Evolutionary conservation across 1,140 invertebrate genomes (phyloP).

Genomic region (Pogonomyrmex barbatus): DNA sequence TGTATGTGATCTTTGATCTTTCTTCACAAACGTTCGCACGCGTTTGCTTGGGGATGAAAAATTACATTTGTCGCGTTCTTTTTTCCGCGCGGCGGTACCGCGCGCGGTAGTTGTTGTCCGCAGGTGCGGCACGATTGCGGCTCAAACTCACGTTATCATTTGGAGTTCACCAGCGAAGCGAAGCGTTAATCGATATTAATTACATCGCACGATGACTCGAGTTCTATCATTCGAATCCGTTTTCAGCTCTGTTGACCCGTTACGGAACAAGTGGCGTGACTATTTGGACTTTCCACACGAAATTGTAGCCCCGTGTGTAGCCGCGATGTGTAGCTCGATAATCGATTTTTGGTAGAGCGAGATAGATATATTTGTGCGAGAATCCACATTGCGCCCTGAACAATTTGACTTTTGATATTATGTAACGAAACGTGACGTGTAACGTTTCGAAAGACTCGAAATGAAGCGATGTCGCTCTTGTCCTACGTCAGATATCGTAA

Average conservation of each 20-base stretch:
- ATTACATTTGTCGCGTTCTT: not conserved
- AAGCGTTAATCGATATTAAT: slow-evolving; percentile 56
- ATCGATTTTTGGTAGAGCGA: slow-evolving; percentile 42
- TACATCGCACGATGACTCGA: slow-evolving; percentile 44
- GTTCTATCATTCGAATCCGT: slow-evolving; percentile 28
- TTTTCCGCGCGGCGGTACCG: not conserved
- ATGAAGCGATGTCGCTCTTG: not conserved
- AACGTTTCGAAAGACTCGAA: not conserved
- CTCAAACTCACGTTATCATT: not conserved
- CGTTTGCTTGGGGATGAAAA: not conserved
- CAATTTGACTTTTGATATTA: slow-evolving; percentile 43
- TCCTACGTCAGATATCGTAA: not conserved
- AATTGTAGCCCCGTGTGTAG: not conserved
- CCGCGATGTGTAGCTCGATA: slow-evolving; percentile 30
- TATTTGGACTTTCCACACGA: slow-evolving; percentile 12
- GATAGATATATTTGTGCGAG: slow-evolving; percentile 35
- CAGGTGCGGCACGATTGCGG: slow-evolving; percentile 3
- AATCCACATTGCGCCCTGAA: not conserved
- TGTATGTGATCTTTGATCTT: not conserved
- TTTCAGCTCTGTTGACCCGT: slow-evolving; percentile 38
- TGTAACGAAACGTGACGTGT: slow-evolving; percentile 32
- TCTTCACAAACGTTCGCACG: not conserved
- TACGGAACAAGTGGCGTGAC: slow-evolving; percentile 1
- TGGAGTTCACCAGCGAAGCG: not conserved
- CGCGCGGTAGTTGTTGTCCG: not conserved